Evolutionary conservation across 2,113 vertebrate species (phyloP), one percentile per base, ranked within the genome.

Genomic region (Orycteropus afer): DNA sequence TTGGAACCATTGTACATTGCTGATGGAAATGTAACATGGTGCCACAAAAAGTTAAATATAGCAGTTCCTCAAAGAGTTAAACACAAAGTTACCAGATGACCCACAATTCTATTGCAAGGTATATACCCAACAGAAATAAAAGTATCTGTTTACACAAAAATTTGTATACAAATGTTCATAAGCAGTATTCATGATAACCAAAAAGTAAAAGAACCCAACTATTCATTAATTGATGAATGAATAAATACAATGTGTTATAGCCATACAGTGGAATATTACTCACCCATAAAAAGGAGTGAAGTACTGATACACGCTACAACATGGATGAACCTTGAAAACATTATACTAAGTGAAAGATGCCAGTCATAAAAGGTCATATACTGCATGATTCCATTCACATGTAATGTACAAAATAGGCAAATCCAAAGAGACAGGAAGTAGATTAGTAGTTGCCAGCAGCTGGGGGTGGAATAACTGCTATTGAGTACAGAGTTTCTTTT

Each of bases 91-190:
- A 45, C 42, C 18, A 40, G 6, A 42, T 3, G 61, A 63, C 8
- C 20, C 42, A 93, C 69, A 90, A 47, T 86, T 53, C n/a, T 42
- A 79, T 23, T 69, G 77, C 15, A 32, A 59, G n/a, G 55, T 73
- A 25, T 37, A n/a, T n/a, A n/a, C n/a, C n/a, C 29, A 93, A 40
- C 81, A 92, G n/a, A n/a, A n/a, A 74, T 47, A 47, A 91, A 95
- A 71, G 94, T 34, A 88, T 40, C 34, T 57, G 55, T 57, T 22
- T 57, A 37, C 15, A 69, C 34, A 69, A 37, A 69, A 69, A 69
- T 37, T 37, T 37, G 17, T 69, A n/a, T 18, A 69, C 0, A 17
- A 37, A n/a, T 69, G 67, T 22, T 20, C 67, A 37, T 69, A 69
- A 37, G 34, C 67, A 69, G 6, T n/a, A 69, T 69, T 69, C 34